A percentile compares a stretch with the other conserved stretches of the same genome.
Evolutionary conservation across 2,113 vertebrate genomes (phyloP).

Genomic region (western clawed frog (Xenopus tropicalis)): DNA sequence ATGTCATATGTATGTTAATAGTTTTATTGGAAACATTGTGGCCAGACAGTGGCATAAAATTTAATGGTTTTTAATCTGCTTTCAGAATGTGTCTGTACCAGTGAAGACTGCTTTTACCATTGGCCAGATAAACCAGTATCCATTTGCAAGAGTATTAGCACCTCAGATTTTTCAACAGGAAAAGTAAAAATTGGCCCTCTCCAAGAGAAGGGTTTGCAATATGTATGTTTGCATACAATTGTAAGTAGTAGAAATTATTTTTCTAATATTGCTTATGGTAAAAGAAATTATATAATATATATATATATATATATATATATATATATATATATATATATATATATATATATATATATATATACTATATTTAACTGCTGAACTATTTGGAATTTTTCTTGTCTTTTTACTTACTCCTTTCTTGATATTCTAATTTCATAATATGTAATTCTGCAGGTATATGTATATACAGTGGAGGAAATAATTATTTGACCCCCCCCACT

Average conservation of each 20-base stretch:
- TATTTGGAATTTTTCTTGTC: too few species aligned
- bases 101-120: constrained; percentile 40
- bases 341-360: too few species aligned
- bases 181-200: constrained; percentile 65
- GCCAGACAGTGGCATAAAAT: constrained; percentile 8
- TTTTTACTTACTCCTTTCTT: too few species aligned
- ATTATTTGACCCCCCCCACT: too few species aligned
- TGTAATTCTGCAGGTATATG: too few species aligned
- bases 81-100: constrained; percentile 62
- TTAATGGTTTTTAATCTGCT: constrained; percentile 26
- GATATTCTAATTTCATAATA: too few species aligned
- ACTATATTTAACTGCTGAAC: too few species aligned
- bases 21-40: background rate
- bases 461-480: too few species aligned
- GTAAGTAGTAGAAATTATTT: constrained; percentile 53
- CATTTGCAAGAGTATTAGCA: constrained; percentile 63
- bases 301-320: too few species aligned
- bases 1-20: constrained; percentile 50
- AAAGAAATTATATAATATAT: too few species aligned
- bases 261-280: too few species aligned
- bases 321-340: too few species aligned
- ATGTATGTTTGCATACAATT: constrained; percentile 61
- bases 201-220: constrained; percentile 68
- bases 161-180: constrained; percentile 62
- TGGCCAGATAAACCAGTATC: constrained; percentile 49